Conservation (phyloP, 2,888 invertebrate species). For the Ptilodon capucinus region DNA sequence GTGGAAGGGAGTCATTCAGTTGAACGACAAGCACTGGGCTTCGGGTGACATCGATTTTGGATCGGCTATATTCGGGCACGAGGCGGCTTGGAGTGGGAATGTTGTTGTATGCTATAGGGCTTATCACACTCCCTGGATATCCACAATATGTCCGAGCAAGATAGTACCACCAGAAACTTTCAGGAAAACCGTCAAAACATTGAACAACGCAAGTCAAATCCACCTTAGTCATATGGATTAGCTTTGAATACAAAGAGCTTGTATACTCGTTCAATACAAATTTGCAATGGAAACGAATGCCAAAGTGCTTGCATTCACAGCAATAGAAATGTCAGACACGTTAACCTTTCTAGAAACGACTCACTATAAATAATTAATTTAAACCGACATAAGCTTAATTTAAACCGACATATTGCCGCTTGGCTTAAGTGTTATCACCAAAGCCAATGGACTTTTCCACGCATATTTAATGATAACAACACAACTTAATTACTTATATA, state of each 20-base stretch:
- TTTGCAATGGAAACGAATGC: neutral
- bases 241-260: neutral
- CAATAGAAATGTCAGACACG: neutral
- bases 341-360: neutral
- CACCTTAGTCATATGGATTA: neutral
- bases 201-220: neutral
- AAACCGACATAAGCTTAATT: neutral
- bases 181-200: neutral
- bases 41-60: conserved; percentile 75
- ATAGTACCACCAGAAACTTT: neutral
- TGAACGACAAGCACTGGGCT: conserved; percentile 44
- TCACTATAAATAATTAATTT: neutral
- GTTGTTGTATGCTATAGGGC: conserved; percentile 32
- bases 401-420: neutral
- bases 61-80: conserved; percentile 67
- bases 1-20: conserved; percentile 46
- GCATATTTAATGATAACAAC: too few species aligned
- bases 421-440: neutral
- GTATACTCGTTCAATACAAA: neutral
- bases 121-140: neutral
- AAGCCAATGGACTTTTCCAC: neutral
- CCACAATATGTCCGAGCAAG: neutral
- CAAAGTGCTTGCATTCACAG: neutral
- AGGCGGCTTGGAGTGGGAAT: conserved; percentile 58
- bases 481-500: too few species aligned